phyloP scores from a whole-genome alignment of 2,888 invertebrate genomes.

The Pristionchus exspectatus region DNA sequence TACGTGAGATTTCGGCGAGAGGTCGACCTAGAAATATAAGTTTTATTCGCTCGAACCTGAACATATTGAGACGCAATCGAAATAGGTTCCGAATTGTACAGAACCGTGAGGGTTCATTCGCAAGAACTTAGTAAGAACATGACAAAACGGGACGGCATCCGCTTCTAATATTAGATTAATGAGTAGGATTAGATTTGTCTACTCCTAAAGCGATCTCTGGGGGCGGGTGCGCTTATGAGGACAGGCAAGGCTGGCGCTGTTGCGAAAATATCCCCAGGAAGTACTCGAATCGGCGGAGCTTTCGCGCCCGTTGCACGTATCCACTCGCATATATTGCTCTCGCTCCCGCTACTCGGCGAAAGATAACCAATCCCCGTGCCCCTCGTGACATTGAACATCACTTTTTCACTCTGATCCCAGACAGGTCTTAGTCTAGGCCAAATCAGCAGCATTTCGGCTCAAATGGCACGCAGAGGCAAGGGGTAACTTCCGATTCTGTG shows the following conservation, averaged over 20 bases:
- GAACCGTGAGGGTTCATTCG: no score
- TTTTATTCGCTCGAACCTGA: background rate
- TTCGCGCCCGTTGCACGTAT: slow-evolving; percentile 8
- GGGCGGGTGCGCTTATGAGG: slow-evolving; percentile 3
- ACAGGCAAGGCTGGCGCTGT: background rate
- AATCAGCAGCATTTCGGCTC: background rate
- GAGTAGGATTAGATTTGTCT: background rate
- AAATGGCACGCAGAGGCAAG: background rate
- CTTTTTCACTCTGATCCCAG: background rate
- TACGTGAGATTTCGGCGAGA: slow-evolving; percentile 73
- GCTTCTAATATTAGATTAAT: background rate
- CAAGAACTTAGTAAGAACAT: background rate
- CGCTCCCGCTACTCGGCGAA: background rate
- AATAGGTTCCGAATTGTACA: background rate
- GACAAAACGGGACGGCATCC: no score
- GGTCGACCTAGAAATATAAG: slow-evolving; percentile 70
- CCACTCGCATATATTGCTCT: background rate
- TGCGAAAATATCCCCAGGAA: slow-evolving; percentile 6
- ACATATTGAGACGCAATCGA: no score
- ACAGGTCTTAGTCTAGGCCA: background rate
- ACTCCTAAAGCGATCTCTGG: background rate
- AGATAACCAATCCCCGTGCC: background rate
- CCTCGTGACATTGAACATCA: background rate
- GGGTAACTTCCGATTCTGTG: background rate
- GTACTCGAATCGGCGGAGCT: background rate